Evolutionary conservation across 1,140 invertebrate species (phyloP).

Genomic region (Tigriopus japonicus): DNA sequence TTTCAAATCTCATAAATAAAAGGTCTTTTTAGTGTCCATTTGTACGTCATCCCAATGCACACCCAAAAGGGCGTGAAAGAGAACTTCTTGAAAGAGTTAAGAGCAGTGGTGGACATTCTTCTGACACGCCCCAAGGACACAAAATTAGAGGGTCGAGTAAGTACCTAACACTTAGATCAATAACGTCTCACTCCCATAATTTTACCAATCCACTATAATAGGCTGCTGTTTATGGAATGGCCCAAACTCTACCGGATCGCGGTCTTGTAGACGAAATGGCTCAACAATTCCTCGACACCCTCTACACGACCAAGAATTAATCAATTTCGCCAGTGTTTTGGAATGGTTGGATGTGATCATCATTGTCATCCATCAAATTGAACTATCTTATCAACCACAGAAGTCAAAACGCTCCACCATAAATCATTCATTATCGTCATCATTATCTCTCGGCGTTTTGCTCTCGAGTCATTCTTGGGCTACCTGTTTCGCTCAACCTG

Average conservation of each 20-base stretch:
- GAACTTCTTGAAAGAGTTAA: conserved; percentile 60
- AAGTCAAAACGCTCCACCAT: no score
- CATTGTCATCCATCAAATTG: no score
- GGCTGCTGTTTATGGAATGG: conserved; percentile 41
- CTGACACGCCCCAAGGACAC: background rate
- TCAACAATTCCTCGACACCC: conserved; percentile 31
- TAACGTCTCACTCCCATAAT: background rate
- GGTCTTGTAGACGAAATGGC: conserved; percentile 34
- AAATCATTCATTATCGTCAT: no score
- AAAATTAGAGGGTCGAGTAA: conserved; percentile 21
- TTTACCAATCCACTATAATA: conserved; percentile 20
- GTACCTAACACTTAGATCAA: background rate
- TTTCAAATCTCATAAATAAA: no score
- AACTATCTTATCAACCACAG: no score
- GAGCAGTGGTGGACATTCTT: conserved; percentile 39
- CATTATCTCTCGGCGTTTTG: no score
- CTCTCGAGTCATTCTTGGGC: no score
- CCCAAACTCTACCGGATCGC: conserved; percentile 37
- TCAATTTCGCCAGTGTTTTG: no score
- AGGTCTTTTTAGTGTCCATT: conserved; percentile 41
- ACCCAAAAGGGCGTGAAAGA: conserved; percentile 66
- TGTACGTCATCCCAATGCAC: conserved; percentile 81
- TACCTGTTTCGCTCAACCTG: no score
- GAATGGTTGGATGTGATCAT: no score
- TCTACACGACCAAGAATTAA: conserved; percentile 25